A percentile compares a stretch with the other conserved stretches of the same genome.
Conservation (phyloP, 2,888 invertebrate genomes). For the Acholoe squamosa region DNA sequence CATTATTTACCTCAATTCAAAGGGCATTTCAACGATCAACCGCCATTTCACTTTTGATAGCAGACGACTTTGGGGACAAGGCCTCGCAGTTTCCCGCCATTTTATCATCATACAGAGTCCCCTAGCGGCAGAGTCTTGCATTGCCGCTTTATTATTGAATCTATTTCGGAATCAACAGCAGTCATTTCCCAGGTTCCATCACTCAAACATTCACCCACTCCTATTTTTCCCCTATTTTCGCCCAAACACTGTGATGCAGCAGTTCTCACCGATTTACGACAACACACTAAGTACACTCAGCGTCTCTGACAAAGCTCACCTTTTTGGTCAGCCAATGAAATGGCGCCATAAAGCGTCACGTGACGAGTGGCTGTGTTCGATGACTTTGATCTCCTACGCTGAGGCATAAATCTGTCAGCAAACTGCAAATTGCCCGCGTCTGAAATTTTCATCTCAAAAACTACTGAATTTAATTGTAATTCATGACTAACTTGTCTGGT, state of each 20-base stretch:
- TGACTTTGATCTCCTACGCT: constrained; percentile 31
- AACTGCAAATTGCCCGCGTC: not conserved
- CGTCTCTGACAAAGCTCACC: not conserved
- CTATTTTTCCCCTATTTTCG: constrained; percentile 39
- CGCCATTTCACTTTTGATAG: not conserved
- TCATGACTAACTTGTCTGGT: not conserved
- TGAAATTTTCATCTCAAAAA: not conserved
- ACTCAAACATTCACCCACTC: constrained; percentile 3
- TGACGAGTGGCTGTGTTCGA: constrained; percentile 49
- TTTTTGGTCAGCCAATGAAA: constrained; percentile 37
- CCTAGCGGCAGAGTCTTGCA: not conserved
- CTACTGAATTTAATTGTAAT: constrained; percentile 24
- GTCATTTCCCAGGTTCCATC: not conserved
- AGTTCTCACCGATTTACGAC: constrained; percentile 5
- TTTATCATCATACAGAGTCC: not conserved
- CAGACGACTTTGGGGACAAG: not conserved
- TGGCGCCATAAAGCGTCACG: constrained; percentile 33
- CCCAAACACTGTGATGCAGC: not conserved
- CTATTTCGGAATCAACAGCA: not conserved
- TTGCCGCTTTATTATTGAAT: not conserved
- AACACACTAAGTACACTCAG: not conserved
- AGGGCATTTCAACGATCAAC: not conserved
- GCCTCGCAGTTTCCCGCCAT: not conserved
- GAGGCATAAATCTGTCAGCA: not conserved
- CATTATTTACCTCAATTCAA: constrained; percentile 14